Base-by-base conservation (phyloP, 2,888 invertebrate species). In the Erebia ligea region DNA sequence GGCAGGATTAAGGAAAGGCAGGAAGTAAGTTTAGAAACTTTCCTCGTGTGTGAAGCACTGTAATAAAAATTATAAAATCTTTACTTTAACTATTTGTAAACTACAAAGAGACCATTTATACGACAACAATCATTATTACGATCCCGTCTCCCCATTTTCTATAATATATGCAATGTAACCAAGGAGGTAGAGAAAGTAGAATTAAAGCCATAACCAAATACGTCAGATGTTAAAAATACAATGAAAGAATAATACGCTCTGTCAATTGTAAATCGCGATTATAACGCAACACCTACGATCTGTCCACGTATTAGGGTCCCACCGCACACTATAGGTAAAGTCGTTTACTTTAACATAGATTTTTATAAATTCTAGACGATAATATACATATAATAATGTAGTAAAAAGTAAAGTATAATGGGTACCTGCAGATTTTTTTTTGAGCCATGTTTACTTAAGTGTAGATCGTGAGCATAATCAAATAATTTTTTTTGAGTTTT, bases 271-370 rank as follows among this genome's bases (percentile, higher is more conserved):
- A 75, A 75, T 76, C 74, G 68, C 58, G 77, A 77, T 76, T 72
- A 73, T 75, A 74, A 72, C 73, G 71, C 70, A 74, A 74, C 75
- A 84, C 85, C 75, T 75, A 75, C 74, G 59, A 59, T 21, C 58
- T 62, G 56, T 66, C 68, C 63, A 63, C 62, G 11, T 52, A 40
- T 71, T 52, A 65, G 57, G 50, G 50, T 67, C 40, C 57, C 54
- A 21, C 42, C 68, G 34, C 64, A 42, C 63, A 50, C 57, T 67
- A n/a, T n/a, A 54, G 52, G 45, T 15, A 48, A 63, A 45, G 21
- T 13, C 17, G 58, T 17, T 15, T 48, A n/a, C n/a, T 21, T 9
- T 52, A 50, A 52, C 17, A 40, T 2, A 52, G 13, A 13, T 19
- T 34, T n/a, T 21, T 15, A 21, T 17, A 45, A 42, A 19, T 42